Evolutionary conservation across 1,140 invertebrate species (phyloP), one percentile per base, ranked within the genome.

Genomic region (Conus betulinus): DNA sequence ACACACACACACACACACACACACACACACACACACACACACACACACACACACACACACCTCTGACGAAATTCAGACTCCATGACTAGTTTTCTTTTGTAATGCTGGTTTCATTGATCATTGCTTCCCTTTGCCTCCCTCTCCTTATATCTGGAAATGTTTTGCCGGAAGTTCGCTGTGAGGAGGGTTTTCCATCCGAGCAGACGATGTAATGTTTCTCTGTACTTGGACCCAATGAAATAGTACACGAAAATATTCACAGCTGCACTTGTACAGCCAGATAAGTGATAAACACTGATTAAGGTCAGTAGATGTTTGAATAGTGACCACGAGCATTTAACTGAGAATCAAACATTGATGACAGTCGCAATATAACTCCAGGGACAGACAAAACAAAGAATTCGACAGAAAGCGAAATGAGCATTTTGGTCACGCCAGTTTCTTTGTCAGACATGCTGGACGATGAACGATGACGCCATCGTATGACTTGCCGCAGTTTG

Each of bases 341-440:
- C 5, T 25, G 23, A 27, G 84, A 13, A 0, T 11, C 63, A n/a
- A 85, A 85, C 10, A 85, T 23, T 4, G 84, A 60, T 5, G 15
- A 67, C 0, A 85, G 20, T 85, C 57, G 5, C 10, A 71, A 10
- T 13, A 27, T n/a, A 25, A 67, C 27, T 25, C 17, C 23, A 51
- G 84, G 84, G 1, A 85, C n/a, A 7, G 17, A 60, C 6, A 85
- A 39, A 20, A 85, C 20, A 7, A 85, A 27, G 63, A 85, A 85
- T 20, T 85, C 55, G 7, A 51, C 60, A 25, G 84, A 85, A 13
- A 85, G 39, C 6, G 15, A 67, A 17, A 85, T 67, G 4, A 85
- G 25, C 84, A 85, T 74, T 85, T 85, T 85, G 20, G 84, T 85
- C n/a, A 85, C n/a, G 3, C 53, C 60, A n/a, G 51, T 51, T n/a